phyloP scores from a whole-genome alignment of 2,888 invertebrate species.

The Leucania comma region DNA sequence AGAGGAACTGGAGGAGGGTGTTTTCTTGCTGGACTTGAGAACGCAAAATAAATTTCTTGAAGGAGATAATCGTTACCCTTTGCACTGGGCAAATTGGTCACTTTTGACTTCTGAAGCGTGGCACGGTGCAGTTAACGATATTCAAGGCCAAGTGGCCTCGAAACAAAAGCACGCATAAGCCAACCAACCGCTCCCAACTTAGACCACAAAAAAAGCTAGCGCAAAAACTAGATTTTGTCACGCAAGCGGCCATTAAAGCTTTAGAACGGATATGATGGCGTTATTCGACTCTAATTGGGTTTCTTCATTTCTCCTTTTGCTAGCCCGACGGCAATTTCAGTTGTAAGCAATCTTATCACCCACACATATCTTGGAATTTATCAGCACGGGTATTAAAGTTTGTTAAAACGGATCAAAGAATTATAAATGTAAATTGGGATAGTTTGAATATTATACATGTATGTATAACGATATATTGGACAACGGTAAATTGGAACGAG shows the following conservation, averaged over 20 bases:
- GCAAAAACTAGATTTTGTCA: constrained; percentile 86
- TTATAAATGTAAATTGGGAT: constrained; percentile 45
- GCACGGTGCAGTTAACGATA: no score
- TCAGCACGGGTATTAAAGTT: constrained; percentile 42
- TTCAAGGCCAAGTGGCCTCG: no score
- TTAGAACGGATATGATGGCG: constrained; percentile 82
- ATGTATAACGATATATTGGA: not conserved
- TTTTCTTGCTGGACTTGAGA: not conserved
- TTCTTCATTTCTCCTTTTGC: constrained; percentile 81
- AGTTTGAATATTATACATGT: not conserved
- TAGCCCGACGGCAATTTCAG: constrained; percentile 66
- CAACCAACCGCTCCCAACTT: constrained; percentile 62
- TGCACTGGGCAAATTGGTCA: no score
- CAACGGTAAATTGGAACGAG: constrained; percentile 23
- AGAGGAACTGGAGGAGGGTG: no score
- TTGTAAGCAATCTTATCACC: constrained; percentile 62
- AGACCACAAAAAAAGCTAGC: constrained; percentile 65
- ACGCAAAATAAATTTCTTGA: no score
- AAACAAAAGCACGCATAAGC: no score
- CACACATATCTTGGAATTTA: constrained; percentile 56
- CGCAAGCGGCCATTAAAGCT: constrained; percentile 80
- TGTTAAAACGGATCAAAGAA: constrained; percentile 46
- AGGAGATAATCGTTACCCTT: no score
- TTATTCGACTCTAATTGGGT: constrained; percentile 84
- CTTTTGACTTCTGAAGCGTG: no score